Evolutionary conservation across 2,888 invertebrate genomes (phyloP).

Genomic region (Linyphia triangularis): DNA sequence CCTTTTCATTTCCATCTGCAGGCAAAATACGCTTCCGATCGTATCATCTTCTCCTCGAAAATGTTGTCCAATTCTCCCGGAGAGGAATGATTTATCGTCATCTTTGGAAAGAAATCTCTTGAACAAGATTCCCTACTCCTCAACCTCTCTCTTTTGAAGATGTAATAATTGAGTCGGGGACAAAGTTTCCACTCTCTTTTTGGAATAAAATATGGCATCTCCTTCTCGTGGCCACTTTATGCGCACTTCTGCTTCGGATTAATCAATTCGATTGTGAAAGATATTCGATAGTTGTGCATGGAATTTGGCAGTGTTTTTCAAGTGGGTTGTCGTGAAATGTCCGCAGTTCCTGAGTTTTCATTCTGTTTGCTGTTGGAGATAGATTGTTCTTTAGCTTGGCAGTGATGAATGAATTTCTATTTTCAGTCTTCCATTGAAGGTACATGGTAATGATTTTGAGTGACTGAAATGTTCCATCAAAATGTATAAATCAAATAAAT

Average conservation of each 20-base stretch:
- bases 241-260: background rate
- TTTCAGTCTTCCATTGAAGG: too few species aligned
- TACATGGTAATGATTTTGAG: too few species aligned
- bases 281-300: background rate
- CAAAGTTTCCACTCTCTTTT: conserved; percentile 2
- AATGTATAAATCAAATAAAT: too few species aligned
- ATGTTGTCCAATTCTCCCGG: background rate
- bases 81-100: conserved; percentile 44
- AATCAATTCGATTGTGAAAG: conserved; percentile 7
- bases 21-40: conserved; percentile 29
- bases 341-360: too few species aligned
- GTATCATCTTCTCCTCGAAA: conserved; percentile 9
- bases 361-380: background rate
- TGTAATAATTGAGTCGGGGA: conserved; percentile 47
- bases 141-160: background rate
- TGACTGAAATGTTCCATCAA: too few species aligned
- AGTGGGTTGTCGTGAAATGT: background rate
- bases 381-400: background rate
- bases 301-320: background rate
- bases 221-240: background rate
- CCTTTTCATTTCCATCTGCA: background rate
- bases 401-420: too few species aligned
- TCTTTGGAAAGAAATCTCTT: conserved; percentile 8
- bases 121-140: background rate
- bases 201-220: conserved; percentile 2